Evolutionary conservation across 2,113 vertebrate genomes (phyloP), one percentile per base, ranked within the genome.

Genomic region (Dunckerocampus dactyliophorus): DNA sequence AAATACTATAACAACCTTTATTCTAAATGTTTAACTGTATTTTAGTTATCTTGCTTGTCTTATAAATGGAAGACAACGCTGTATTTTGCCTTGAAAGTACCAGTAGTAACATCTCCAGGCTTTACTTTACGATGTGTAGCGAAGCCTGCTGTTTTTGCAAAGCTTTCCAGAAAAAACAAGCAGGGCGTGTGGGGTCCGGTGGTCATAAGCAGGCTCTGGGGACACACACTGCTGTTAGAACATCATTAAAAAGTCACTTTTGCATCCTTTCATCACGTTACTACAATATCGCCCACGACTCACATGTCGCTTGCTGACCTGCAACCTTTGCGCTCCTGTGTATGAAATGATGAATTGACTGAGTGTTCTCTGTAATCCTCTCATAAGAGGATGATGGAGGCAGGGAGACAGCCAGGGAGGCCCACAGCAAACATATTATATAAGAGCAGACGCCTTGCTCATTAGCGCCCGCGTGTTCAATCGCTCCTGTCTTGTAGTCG

Each of bases 381-480:
- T 62, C 76, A 72, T 85, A 89, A 86, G 80, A 88, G 85, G 87
- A 90, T 88, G 82, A 88, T 55, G 50, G 59, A 45, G 64, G n/a
- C 59, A 63, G 59, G 55, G 50, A 72, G 57, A 65, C 17, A 56
- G 74, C 8, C 31, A 74, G 59, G 49, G 56, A 68, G 60, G 72
- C 46, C 61, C 67, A 70, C 69, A 47, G 73, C 65, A 69, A 79
- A 79, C 75, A 55, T 72, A 82, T 89, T 87, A 88, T 76, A 84
- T 89, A 89, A 89, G 67, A 15, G 17, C 59, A 67, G 74, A 69
- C 21, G 22, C 17, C 39, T 74, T 61, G 52, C 47, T 65, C 64
- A 51, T 59, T 55, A 47, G 58, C 34, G 19, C 63, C 69, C 37
- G 4, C 72, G 54, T 69, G 10, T 43, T 58, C 43, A 76, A 68